Conservation (phyloP, 2,888 invertebrate genomes). For the Nezara viridula region DNA sequence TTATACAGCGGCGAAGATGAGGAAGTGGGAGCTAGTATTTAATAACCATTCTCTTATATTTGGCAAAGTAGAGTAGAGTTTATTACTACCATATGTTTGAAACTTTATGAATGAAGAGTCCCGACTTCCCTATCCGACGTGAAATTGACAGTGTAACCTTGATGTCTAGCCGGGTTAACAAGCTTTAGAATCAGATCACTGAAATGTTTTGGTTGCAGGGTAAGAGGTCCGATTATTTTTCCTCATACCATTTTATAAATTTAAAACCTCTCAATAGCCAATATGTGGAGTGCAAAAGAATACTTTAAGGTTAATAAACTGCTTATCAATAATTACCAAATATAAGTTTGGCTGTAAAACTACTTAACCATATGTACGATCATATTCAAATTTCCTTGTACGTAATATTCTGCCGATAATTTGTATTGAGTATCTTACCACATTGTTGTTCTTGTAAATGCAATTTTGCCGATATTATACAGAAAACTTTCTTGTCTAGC, state of each 20-base stretch:
- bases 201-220: neutral
- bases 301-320: too few species aligned
- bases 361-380: too few species aligned
- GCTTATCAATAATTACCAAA: too few species aligned
- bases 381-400: too few species aligned
- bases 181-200: neutral
- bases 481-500: neutral
- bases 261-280: neutral
- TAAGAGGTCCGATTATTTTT: neutral
- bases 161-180: slow-evolving; percentile 20
- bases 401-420: too few species aligned
- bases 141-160: neutral
- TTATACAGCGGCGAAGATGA: too few species aligned
- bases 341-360: too few species aligned
- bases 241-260: neutral
- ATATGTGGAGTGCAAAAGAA: too few species aligned
- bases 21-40: too few species aligned
- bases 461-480: neutral
- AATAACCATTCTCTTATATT: too few species aligned
- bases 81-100: neutral
- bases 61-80: neutral
- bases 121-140: neutral
- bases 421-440: neutral
- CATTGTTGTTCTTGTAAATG: neutral
- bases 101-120: slow-evolving; percentile 1